phyloP scores from a whole-genome alignment of 23 tunicate genomes.

The Oikopleura vanhoeffeni region DNA sequence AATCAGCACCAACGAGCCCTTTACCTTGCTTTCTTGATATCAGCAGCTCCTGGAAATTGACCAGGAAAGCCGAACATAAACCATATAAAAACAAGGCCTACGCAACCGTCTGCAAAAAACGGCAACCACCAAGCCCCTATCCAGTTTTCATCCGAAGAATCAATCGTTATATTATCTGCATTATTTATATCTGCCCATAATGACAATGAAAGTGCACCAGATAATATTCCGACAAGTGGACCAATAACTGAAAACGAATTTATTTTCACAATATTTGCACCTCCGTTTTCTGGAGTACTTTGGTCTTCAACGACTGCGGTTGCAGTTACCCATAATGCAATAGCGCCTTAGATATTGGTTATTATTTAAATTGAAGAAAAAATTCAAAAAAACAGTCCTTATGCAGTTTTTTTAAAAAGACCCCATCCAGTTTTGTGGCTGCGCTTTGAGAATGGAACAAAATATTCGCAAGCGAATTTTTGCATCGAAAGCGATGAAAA shows the following conservation, averaged over 20 bases:
- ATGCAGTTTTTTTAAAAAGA: no score
- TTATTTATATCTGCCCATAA: neutral
- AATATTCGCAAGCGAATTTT: no score
- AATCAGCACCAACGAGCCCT: neutral
- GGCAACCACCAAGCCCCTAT: slow-evolving; percentile 9
- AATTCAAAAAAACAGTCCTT: no score
- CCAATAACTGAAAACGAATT: neutral
- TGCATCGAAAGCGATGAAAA: no score
- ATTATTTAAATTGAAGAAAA: no score
- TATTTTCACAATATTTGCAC: neutral
- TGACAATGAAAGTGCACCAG: neutral
- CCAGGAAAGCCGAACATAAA: neutral
- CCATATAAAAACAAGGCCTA: neutral
- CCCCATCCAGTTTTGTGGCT: no score
- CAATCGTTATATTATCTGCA: neutral
- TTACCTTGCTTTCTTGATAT: neutral
- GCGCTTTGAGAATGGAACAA: no score
- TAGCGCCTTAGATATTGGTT: no score
- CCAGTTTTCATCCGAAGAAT: neutral
- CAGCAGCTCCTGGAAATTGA: neutral
- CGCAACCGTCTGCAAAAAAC: neutral
- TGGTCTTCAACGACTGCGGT: neutral
- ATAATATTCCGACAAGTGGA: neutral
- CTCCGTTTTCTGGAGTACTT: neutral
- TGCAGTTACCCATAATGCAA: no score